Evolutionary conservation across 2,113 vertebrate genomes (phyloP).

Genomic region (Lota lota): DNA sequence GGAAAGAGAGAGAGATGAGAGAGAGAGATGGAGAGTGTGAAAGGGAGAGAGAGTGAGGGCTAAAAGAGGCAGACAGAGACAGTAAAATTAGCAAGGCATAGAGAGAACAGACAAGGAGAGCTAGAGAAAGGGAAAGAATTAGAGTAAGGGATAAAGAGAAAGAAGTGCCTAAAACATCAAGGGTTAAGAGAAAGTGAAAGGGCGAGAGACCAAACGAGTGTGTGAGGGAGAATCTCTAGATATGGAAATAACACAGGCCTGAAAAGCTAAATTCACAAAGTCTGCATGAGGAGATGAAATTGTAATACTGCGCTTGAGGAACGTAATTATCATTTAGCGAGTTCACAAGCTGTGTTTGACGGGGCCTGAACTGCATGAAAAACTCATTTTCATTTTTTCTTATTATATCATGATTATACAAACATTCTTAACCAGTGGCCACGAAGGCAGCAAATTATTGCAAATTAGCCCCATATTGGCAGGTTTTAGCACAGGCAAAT

Average conservation of each 20-base stretch:
- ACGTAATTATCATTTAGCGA: constrained; percentile 59
- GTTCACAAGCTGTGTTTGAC: constrained; percentile 47
- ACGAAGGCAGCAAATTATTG: constrained; percentile 56
- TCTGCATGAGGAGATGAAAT: constrained; percentile 36
- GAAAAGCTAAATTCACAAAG: constrained; percentile 18
- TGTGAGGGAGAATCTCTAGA: neutral
- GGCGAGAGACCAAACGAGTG: constrained; percentile 1
- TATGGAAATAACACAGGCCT: constrained; percentile 12
- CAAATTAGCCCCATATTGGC: constrained; percentile 60
- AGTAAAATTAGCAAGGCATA: too few species aligned
- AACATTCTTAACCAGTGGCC: constrained; percentile 57
- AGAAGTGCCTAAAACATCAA: constrained; percentile 29
- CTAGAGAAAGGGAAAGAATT: neutral
- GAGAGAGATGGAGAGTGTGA: too few species aligned
- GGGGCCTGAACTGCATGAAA: constrained; percentile 43
- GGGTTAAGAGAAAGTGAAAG: constrained; percentile 33
- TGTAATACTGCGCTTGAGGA: constrained; percentile 46
- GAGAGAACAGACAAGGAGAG: neutral
- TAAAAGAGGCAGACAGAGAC: too few species aligned
- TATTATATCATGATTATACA: constrained; percentile 60
- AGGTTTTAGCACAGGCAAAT: constrained; percentile 43
- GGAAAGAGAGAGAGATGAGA: too few species aligned
- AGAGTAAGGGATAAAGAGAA: constrained; percentile 30
- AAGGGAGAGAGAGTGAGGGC: too few species aligned
- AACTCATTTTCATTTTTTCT: constrained; percentile 55